Percentiles rank a stretch among this genome's conserved stretches.
phyloP scores from a whole-genome alignment of 2,113 vertebrate genomes.

The Ceyx margarethae region DNA sequence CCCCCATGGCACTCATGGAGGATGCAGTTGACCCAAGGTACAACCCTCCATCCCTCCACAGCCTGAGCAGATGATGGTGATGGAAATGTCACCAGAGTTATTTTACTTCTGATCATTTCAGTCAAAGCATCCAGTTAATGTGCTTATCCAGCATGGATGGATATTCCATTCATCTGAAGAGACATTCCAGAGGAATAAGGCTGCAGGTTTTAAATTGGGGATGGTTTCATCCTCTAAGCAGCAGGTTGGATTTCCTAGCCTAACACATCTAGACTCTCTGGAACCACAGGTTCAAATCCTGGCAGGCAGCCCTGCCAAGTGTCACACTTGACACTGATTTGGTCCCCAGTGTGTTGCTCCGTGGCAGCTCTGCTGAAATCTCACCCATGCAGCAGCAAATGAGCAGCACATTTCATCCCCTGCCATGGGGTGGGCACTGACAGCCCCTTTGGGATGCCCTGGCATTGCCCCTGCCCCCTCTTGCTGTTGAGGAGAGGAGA shows the following conservation, averaged over 20 bases:
- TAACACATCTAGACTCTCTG: constrained; percentile 58
- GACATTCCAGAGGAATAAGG: constrained; percentile 62
- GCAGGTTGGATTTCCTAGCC: constrained; percentile 65
- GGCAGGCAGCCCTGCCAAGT: constrained; percentile 47
- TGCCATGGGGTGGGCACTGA: background rate
- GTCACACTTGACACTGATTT: background rate
- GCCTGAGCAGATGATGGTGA: background rate
- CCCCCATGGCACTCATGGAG: no score
- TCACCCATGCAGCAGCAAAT: background rate
- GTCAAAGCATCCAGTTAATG: constrained; percentile 42
- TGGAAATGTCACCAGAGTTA: constrained; percentile 60
- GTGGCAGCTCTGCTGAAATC: background rate
- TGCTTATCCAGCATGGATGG: constrained; percentile 30
- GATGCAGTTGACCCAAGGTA: no score
- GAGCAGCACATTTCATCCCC: background rate
- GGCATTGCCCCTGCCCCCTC: background rate
- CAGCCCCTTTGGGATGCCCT: background rate
- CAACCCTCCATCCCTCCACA: no score
- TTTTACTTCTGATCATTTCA: constrained; percentile 56
- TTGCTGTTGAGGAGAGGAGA: background rate
- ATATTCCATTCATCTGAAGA: constrained; percentile 36
- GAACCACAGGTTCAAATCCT: constrained; percentile 66
- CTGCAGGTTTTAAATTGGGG: constrained; percentile 54
- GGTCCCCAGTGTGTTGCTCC: background rate
- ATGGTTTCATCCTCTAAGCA: constrained; percentile 60